These are phyloP conservation scores for Phrynocephalus versicolor DNA, from an alignment of 2,113 vertebrate species.

Conservation along the genomic window DNA sequence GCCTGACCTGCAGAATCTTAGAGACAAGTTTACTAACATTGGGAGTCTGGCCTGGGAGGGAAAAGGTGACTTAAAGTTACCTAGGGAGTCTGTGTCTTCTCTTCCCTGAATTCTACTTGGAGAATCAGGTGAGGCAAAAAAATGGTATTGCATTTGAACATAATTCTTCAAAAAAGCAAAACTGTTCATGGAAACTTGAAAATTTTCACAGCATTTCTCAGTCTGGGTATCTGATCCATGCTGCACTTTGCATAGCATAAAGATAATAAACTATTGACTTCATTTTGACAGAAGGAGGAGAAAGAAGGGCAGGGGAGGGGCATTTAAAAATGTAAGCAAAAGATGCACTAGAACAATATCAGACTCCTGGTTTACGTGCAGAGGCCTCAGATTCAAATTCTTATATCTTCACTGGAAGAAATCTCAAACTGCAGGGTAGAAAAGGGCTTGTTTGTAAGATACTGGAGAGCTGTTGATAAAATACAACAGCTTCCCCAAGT, in stretches of 20 bases:
- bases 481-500: neutral
- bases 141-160: neutral
- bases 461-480: neutral
- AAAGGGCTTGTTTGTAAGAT: neutral
- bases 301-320: neutral
- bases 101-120: constrained; percentile 15
- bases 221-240: too few relatives aligned
- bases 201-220: neutral
- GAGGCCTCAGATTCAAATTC: neutral
- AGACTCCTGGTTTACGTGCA: neutral
- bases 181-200: neutral
- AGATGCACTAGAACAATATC: neutral
- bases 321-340: neutral
- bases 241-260: too few relatives aligned
- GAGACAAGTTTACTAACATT: too few relatives aligned
- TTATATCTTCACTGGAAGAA: neutral
- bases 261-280: neutral
- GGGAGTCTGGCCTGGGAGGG: too few relatives aligned
- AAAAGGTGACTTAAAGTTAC: too few relatives aligned
- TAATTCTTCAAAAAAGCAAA: neutral
- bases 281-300: neutral
- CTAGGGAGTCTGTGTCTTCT: neutral
- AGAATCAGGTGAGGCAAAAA: neutral
- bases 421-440: neutral
- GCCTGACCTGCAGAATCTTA: too few relatives aligned